Percentiles rank a stretch among this genome's conserved stretches.
These are phyloP conservation scores for Tipula unca DNA, from an alignment of 2,888 invertebrate genomes.

Conservation along the genomic window DNA sequence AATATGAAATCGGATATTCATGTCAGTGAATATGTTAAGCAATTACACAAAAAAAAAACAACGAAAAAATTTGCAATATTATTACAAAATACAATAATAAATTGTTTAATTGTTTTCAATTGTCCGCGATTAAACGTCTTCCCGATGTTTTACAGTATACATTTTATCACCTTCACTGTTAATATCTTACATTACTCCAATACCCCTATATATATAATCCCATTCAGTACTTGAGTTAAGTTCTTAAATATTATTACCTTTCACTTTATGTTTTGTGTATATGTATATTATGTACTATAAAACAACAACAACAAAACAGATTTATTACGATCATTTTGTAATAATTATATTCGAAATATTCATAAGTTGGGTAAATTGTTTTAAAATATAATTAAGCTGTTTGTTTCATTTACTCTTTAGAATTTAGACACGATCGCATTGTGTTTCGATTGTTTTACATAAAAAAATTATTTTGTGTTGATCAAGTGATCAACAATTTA, in stretches of 20 bases:
- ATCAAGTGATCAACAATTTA: neutral
- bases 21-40: neutral
- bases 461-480: neutral
- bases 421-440: no score
- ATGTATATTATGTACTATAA: neutral
- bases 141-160: neutral
- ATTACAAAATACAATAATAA: neutral
- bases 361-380: neutral
- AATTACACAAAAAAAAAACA: neutral
- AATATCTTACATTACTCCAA: neutral
- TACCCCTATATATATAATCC: neutral
- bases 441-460: no score
- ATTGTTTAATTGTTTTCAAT: neutral
- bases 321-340: conserved; percentile 14
- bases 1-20: neutral
- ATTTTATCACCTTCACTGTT: neutral
- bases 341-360: neutral
- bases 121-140: neutral
- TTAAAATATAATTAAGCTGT: neutral
- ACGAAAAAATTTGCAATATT: neutral
- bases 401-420: neutral
- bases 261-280: neutral
- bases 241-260: neutral
- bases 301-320: neutral
- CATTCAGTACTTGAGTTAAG: neutral